Percentiles rank a stretch among this genome's conserved stretches.
Evolutionary conservation across 2,797 vertebrate genomes (phyloP).

Genomic region (Podarcis siculus): DNA sequence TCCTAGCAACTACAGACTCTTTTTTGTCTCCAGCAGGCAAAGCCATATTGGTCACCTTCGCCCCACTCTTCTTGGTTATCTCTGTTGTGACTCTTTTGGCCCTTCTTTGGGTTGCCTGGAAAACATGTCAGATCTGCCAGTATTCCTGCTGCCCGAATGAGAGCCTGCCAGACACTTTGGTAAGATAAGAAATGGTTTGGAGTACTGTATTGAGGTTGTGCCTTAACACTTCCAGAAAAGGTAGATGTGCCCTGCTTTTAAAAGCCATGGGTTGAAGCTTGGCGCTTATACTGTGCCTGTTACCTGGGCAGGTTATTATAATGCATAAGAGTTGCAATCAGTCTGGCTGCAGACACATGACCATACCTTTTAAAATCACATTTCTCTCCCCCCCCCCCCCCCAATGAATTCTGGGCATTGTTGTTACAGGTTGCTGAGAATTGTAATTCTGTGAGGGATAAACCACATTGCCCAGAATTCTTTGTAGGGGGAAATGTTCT

Average conservation of each 20-base stretch:
- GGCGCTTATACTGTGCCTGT: too few species aligned
- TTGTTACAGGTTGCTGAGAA: too few species aligned
- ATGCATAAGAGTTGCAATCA: too few species aligned
- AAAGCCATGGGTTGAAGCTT: background rate
- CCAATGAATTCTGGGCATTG: too few species aligned
- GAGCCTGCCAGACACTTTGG: conserved; percentile 32
- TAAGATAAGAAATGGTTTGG: conserved; percentile 17
- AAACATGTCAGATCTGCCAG: conserved; percentile 27
- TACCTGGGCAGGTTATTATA: too few species aligned
- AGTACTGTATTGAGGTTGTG: background rate
- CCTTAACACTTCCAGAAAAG: background rate
- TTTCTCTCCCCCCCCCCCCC: too few species aligned
- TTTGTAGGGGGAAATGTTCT: too few species aligned
- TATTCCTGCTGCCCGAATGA: conserved; percentile 39
- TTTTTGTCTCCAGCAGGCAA: background rate
- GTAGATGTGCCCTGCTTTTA: background rate
- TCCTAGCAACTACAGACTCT: background rate
- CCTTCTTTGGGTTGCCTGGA: conserved; percentile 8
- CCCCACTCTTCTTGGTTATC: conserved; percentile 21
- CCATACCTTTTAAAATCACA: too few species aligned
- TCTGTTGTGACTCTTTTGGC: background rate
- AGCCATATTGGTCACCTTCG: background rate
- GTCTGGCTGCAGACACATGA: too few species aligned
- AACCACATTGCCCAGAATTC: too few species aligned
- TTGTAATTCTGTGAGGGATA: too few species aligned